phyloP scores from a whole-genome alignment of 2,113 vertebrate species.

The Sphaerodactylus townsendi region DNA sequence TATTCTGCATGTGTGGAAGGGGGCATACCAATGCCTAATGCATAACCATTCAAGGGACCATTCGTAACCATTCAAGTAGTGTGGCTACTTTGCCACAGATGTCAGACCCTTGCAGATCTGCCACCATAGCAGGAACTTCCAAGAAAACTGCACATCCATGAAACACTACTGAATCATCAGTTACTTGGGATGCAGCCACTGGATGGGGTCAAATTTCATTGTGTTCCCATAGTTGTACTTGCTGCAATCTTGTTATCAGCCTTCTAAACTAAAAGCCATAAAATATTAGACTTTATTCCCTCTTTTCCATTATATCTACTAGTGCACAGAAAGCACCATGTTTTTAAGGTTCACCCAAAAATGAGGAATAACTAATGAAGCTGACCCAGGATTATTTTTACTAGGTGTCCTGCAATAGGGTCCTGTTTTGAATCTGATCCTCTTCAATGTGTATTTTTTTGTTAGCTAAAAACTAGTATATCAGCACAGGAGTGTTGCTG shows the following conservation, averaged over 20 bases:
- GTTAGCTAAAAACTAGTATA: background rate
- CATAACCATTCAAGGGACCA: background rate
- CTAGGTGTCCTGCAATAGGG: background rate
- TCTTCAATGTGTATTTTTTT: background rate
- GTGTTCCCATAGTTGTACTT: no score
- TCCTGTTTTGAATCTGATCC: background rate
- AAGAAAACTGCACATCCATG: background rate
- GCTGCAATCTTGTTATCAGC: background rate
- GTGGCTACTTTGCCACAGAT: background rate
- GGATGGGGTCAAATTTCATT: background rate
- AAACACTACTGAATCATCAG: background rate
- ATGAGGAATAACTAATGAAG: background rate
- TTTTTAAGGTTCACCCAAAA: background rate
- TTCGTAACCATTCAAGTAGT: background rate
- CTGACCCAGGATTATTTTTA: background rate
- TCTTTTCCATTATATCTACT: background rate
- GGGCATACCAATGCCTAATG: background rate
- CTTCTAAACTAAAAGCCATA: background rate
- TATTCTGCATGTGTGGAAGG: no score
- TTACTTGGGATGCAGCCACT: background rate
- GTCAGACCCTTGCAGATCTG: background rate
- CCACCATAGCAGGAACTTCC: background rate
- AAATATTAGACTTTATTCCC: background rate
- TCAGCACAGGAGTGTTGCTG: background rate
- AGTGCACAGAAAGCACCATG: background rate